These are phyloP conservation scores for Donacobius atricapilla DNA, from an alignment of 2,113 vertebrate genomes.

Conservation along the genomic window DNA sequence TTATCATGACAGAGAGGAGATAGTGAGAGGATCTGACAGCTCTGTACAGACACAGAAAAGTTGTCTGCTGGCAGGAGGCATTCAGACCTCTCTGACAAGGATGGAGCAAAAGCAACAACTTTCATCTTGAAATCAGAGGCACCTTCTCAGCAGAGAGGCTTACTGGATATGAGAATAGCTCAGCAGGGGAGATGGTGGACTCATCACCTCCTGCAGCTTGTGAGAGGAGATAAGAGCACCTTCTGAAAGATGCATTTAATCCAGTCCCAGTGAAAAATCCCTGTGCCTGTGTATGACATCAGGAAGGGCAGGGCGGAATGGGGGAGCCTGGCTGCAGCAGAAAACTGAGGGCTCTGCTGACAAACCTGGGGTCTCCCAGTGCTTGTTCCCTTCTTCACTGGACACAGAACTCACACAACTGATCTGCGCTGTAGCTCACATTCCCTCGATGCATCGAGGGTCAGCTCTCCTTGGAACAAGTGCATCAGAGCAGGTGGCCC, in stretches of 20 bases:
- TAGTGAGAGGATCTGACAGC: neutral
- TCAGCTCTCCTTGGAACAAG: neutral
- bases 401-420: fast-evolving
- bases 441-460: fast-evolving
- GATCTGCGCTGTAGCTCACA: neutral
- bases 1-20: neutral
- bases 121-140: slow-evolving; percentile 12
- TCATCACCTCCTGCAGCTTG: neutral
- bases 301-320: neutral
- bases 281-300: neutral
- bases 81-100: neutral
- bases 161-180: neutral
- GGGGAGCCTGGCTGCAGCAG: neutral
- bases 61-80: neutral
- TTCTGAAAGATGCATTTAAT: neutral
- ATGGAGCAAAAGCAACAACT: neutral
- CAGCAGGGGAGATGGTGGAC: neutral
- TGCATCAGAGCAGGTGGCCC: neutral
- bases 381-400: neutral
- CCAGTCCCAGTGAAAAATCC: neutral
- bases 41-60: neutral
- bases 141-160: neutral
- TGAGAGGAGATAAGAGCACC: neutral
- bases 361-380: neutral
- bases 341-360: neutral